Base-by-base conservation (phyloP, 2,888 invertebrate species). In the Dynastes grantii region DNA sequence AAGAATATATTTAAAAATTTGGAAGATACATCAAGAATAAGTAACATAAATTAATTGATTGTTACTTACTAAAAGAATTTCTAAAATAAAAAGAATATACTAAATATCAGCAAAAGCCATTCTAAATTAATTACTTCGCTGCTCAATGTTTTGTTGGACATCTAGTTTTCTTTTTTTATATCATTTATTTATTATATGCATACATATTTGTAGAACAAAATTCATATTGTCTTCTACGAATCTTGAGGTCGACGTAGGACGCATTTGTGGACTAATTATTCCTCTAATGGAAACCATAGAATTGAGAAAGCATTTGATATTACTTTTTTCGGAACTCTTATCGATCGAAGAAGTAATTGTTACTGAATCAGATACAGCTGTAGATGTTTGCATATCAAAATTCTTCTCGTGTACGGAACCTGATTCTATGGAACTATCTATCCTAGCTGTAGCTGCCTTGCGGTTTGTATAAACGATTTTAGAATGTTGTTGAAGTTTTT, bases 281-380 rank as follows among this genome's bases (percentile, higher is more conserved):
- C 73, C 49, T n/a, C 55, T 75, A 9, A 11, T 75, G 27, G 27
- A 45, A 49, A 61, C 22, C 61, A 9, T 1, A 4, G 13, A 71
- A 64, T 37, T 78, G 53, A 73, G 61, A 73, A n/a, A 27, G 40
- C 4, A 37, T 64, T 73, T 71, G 64, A 37, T 16, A 6, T 58
- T 58, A 27, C 16, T 77, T 70, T 58, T 53, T n/a, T 58, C 70
- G 1, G 16, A 53, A 67, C 16, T 78, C 11, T 9, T 78, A 55
- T 75, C 64, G 13, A 45, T 61, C 45, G 27, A 27, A 27, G 45
- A 27, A 22, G 13, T 75, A 45, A 22, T 40, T 29, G 40, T 45
- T n/a, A 22, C 27, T 16, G 45, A 75, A 13, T 61, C 5, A 2
- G 45, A 27, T 16, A 22, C 55, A 27, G 45, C 61, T 75, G n/a